Percentiles rank a stretch among this genome's conserved stretches.
phyloP scores from a whole-genome alignment of 2,797 vertebrate genomes.

The Anableps anableps region DNA sequence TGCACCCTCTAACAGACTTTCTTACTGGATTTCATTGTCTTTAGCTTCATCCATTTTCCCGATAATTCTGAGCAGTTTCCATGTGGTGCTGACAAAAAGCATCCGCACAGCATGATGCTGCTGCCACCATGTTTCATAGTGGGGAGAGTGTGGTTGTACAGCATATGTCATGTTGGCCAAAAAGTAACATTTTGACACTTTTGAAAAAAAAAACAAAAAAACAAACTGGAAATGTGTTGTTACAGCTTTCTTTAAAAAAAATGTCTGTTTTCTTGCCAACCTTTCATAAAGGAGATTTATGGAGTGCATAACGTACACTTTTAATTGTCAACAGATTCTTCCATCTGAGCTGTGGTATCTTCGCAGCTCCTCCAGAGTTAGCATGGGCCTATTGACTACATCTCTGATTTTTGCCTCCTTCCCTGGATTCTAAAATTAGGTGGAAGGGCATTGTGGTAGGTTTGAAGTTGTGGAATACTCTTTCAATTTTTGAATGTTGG shows the following conservation, averaged over 20 bases:
- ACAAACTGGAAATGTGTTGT: background rate
- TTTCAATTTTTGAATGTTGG: background rate
- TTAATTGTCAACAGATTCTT: background rate
- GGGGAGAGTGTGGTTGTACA: background rate
- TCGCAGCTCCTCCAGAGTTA: background rate
- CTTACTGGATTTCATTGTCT: background rate
- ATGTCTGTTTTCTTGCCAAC: background rate
- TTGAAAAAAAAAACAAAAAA: too few relatives aligned
- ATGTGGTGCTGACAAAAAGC: background rate
- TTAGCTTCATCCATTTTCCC: background rate
- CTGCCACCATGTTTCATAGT: background rate
- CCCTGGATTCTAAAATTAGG: background rate
- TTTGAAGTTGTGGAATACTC: background rate
- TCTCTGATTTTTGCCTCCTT: background rate
- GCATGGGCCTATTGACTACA: background rate
- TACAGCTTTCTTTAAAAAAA: background rate
- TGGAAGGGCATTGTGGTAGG: background rate
- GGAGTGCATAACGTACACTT: background rate
- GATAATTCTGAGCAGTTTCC: background rate
- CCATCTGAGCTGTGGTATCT: background rate
- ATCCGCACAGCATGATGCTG: background rate
- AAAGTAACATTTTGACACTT: background rate
- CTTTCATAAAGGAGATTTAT: background rate
- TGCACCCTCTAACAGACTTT: background rate
- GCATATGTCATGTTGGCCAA: background rate